A percentile compares a stretch with the other conserved stretches of the same genome.
Conservation (phyloP, 2,797 vertebrate genomes). For the Heteromormyrus szaboi region DNA sequence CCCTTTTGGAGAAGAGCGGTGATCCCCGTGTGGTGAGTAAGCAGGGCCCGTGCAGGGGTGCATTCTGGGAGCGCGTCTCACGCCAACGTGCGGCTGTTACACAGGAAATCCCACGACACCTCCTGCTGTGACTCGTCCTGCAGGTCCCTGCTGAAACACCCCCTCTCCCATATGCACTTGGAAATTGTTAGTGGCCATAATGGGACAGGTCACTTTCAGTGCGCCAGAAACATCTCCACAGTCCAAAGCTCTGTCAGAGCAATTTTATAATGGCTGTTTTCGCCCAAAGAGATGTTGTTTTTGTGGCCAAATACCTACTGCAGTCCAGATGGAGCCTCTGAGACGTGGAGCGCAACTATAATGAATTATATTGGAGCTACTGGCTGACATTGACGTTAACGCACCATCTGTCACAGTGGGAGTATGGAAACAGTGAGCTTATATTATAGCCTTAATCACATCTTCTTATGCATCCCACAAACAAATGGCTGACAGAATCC, state of each 20-base stretch:
- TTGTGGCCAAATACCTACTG: not conserved
- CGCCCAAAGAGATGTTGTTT: not conserved
- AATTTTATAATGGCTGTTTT: not conserved
- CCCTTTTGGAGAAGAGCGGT: slow-evolving; percentile 65
- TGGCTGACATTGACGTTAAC: not conserved
- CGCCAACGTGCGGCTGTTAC: not conserved
- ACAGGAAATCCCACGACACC: not conserved
- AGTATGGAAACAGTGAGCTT: not conserved
- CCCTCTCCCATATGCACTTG: not conserved
- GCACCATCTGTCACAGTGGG: not conserved
- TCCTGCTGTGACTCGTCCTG: not conserved
- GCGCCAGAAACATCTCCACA: not conserved
- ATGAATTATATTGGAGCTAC: slow-evolving; percentile 1
- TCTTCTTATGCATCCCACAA: not conserved
- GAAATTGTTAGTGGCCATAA: not conserved
- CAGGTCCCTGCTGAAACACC: not conserved
- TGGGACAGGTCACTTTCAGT: not conserved
- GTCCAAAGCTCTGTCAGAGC: not conserved
- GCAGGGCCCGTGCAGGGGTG: not conserved
- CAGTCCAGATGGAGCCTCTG: not conserved
- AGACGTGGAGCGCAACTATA: not conserved
- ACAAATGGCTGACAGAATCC: not conserved
- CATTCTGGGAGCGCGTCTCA: not conserved
- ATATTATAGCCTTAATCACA: not conserved
- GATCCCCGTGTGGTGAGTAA: slow-evolving; percentile 70